Evolutionary conservation across 2,797 vertebrate species (phyloP).

Genomic region (Falco berigora): DNA sequence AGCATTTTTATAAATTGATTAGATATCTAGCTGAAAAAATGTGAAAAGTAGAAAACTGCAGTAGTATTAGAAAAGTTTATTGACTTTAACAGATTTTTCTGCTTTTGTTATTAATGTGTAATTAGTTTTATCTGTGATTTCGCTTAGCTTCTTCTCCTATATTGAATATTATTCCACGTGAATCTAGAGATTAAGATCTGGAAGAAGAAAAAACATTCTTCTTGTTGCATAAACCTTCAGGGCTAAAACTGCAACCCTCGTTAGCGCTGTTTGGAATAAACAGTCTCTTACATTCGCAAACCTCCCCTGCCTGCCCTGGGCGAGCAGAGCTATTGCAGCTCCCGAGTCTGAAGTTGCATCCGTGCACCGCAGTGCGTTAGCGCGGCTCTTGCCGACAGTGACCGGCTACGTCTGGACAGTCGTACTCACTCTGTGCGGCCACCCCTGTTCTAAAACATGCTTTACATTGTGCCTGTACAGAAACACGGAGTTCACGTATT

Average conservation of each 20-base stretch:
- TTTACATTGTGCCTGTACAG: neutral
- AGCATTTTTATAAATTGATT: neutral
- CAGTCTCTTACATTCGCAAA: neutral
- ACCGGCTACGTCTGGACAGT: neutral
- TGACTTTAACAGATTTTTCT: neutral
- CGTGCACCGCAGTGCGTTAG: accelerated
- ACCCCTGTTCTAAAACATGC: neutral
- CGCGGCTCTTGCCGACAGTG: neutral
- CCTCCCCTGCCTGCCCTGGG: no score
- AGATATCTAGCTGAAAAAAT: neutral
- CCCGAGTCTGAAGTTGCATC: neutral
- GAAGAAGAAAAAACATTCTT: neutral
- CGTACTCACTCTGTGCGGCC: neutral
- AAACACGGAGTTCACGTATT: neutral
- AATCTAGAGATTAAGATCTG: neutral
- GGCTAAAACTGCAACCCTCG: neutral
- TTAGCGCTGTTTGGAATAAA: neutral
- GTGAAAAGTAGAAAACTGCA: neutral
- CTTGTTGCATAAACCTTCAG: neutral
- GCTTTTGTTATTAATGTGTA: neutral
- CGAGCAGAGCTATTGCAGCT: neutral
- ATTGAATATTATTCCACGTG: neutral
- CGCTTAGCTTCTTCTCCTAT: accelerated
- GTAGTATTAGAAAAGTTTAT: neutral
- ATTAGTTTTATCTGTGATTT: neutral